A percentile compares a stretch with the other conserved stretches of the same genome.
Conservation (phyloP, 2,888 invertebrate species). For the Choristoneura rosaceana region DNA sequence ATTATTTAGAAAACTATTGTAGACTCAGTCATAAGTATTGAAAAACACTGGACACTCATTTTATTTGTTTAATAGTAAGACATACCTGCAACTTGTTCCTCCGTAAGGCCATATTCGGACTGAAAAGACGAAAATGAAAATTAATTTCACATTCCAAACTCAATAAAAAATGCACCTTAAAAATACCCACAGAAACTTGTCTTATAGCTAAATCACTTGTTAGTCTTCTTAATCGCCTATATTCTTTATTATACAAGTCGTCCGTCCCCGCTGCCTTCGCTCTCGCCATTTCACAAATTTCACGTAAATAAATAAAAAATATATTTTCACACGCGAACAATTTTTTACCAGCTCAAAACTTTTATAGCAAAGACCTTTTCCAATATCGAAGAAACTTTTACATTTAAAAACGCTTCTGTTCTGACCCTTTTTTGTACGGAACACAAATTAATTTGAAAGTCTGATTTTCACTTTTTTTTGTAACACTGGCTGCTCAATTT, state of each 20-base stretch:
- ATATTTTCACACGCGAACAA: slow-evolving; percentile 38
- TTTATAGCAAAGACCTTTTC: slow-evolving; percentile 48
- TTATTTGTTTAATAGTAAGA: not conserved
- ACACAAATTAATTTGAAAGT: slow-evolving; percentile 4
- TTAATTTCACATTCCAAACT: slow-evolving; percentile 15
- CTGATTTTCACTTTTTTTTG: slow-evolving; percentile 12
- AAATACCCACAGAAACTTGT: slow-evolving; percentile 88
- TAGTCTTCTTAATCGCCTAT: slow-evolving; percentile 87
- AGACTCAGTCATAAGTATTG: too few relatives aligned
- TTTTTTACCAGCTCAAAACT: slow-evolving; percentile 45
- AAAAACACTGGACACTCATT: too few relatives aligned
- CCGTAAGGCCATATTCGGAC: slow-evolving; percentile 94
- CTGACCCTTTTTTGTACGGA: slow-evolving; percentile 22
- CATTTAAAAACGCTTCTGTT: slow-evolving; percentile 40
- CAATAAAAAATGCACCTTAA: slow-evolving; percentile 54
- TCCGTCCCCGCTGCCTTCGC: slow-evolving; percentile 65
- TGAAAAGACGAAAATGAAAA: slow-evolving; percentile 76
- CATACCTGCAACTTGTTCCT: slow-evolving; percentile 94
- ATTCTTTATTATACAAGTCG: slow-evolving; percentile 88
- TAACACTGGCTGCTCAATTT: not conserved
- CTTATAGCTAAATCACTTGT: slow-evolving; percentile 89
- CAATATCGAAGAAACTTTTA: slow-evolving; percentile 46
- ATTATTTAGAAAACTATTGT: too few relatives aligned
- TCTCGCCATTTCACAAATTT: slow-evolving; percentile 53
- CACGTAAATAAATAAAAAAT: slow-evolving; percentile 38